phyloP scores from a whole-genome alignment of 2,113 vertebrate species.

The Chlamydotis undulata region DNA sequence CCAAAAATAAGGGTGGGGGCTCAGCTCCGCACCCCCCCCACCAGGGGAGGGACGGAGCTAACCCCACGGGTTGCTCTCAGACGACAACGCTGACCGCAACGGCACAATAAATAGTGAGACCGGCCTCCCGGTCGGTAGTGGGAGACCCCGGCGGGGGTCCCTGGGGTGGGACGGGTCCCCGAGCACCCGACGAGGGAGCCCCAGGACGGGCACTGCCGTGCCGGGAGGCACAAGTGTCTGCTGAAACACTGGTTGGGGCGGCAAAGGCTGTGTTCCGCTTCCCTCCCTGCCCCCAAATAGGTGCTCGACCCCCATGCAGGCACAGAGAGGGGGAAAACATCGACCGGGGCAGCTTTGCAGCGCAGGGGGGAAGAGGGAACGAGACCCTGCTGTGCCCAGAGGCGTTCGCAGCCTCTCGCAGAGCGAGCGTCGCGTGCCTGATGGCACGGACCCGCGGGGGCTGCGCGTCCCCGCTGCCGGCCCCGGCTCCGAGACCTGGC shows the following conservation, averaged over 20 bases:
- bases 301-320: too few species aligned
- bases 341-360: too few species aligned
- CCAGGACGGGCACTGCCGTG: too few species aligned
- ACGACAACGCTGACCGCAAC: not conserved
- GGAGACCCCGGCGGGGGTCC: not conserved
- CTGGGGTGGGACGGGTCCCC: not conserved
- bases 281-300: too few species aligned
- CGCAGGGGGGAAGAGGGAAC: too few species aligned
- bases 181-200: too few species aligned
- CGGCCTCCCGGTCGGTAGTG: not conserved
- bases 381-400: not conserved
- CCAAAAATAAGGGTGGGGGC: not conserved
- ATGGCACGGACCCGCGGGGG: not conserved
- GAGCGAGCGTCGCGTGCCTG: accelerated
- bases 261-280: not conserved
- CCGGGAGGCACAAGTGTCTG: not conserved
- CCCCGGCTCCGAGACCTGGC: not conserved
- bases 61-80: not conserved
- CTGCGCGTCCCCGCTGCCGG: accelerated
- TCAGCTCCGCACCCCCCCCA: not conserved
- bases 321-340: too few species aligned
- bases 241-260: too few species aligned
- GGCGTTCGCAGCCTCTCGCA: not conserved
- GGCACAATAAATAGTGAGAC: conserved; percentile 7
- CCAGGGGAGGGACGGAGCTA: not conserved